These are phyloP conservation scores for Chrosomus eos DNA, from an alignment of 2,797 vertebrate genomes.

Conservation along the genomic window DNA sequence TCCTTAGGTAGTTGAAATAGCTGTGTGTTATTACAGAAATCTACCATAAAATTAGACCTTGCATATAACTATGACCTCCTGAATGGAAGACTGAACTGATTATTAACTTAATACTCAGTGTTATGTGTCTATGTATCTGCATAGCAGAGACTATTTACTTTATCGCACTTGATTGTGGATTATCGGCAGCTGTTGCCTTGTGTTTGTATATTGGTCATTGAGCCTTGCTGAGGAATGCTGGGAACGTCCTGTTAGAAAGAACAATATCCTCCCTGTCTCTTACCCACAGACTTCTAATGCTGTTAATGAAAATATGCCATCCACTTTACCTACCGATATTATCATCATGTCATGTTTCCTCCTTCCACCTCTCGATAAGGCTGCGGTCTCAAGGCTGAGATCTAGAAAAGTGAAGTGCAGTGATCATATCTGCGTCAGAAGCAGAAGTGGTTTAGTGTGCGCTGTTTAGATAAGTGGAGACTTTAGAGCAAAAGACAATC, in stretches of 20 bases:
- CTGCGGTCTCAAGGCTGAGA: too few relatives aligned
- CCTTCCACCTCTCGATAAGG: not conserved
- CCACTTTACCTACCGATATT: not conserved
- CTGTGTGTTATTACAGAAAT: not conserved
- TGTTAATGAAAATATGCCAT: not conserved
- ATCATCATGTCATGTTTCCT: not conserved
- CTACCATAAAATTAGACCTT: not conserved
- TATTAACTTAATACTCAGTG: not conserved
- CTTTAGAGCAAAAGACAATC: not conserved
- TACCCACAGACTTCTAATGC: not conserved
- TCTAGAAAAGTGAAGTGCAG: not conserved
- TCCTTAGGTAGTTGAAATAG: not conserved
- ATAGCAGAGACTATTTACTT: not conserved
- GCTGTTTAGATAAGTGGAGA: not conserved
- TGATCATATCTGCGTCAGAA: not conserved
- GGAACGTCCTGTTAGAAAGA: slow-evolving; percentile 22
- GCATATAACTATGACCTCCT: not conserved
- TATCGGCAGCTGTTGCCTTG: slow-evolving; percentile 3
- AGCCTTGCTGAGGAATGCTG: slow-evolving; percentile 31
- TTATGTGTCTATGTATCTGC: not conserved
- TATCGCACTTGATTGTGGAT: not conserved
- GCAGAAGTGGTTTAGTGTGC: not conserved
- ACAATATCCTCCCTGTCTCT: slow-evolving; percentile 27
- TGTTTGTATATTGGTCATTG: slow-evolving; percentile 17
- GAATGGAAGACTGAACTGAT: not conserved